These are phyloP conservation scores for Sphaerodactylus townsendi DNA, from an alignment of 2,113 vertebrate genomes.

Conservation along the genomic window DNA sequence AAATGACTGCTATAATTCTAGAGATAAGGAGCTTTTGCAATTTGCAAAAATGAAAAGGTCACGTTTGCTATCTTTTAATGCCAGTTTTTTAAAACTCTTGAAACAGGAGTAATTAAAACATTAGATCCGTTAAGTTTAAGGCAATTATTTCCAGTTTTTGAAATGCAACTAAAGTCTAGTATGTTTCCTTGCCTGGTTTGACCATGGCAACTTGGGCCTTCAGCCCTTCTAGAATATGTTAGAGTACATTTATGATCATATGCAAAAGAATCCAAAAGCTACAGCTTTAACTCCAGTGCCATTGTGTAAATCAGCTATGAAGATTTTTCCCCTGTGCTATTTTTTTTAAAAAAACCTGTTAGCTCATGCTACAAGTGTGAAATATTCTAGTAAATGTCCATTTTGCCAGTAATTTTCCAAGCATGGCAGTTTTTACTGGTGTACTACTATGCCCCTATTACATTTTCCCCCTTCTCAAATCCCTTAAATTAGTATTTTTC, in stretches of 20 bases:
- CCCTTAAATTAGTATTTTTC: not conserved
- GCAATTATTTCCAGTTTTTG: not conserved
- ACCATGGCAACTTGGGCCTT: not conserved
- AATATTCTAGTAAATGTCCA: no score
- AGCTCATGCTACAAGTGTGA: no score
- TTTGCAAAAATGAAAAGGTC: slow-evolving; percentile 57
- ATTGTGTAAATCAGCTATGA: not conserved
- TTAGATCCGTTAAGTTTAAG: not conserved
- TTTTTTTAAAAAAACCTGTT: not conserved
- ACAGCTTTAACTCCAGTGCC: not conserved
- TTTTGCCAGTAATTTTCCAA: no score
- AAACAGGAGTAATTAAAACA: not conserved
- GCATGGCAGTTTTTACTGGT: not conserved
- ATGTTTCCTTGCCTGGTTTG: not conserved
- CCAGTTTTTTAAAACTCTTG: slow-evolving; percentile 50
- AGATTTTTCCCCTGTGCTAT: not conserved
- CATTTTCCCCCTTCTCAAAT: not conserved
- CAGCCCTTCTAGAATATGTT: not conserved
- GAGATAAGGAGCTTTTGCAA: slow-evolving; percentile 40
- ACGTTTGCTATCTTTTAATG: slow-evolving; percentile 69
- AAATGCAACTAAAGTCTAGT: not conserved
- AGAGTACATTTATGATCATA: not conserved
- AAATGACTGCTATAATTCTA: slow-evolving; percentile 44
- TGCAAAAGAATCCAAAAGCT: not conserved
- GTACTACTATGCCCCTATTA: no score